These are phyloP conservation scores for Labia minor DNA, from an alignment of 2,888 invertebrate genomes.

Conservation along the genomic window DNA sequence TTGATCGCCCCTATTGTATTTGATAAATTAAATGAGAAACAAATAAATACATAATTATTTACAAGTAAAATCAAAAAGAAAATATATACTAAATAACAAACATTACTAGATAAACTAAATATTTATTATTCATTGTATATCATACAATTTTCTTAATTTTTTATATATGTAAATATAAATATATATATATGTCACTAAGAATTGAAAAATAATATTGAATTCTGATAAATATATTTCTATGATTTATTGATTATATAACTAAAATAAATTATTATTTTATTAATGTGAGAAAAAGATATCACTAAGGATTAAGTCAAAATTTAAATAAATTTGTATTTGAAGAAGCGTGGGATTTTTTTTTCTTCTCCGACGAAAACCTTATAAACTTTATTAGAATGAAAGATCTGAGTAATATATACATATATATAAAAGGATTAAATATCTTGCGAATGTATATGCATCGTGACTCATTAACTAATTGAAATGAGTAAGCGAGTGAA, in stretches of 20 bases:
- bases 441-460: background rate
- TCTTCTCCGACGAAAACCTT: background rate
- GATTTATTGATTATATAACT: too few species aligned
- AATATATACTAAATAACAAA: too few species aligned
- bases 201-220: too few species aligned
- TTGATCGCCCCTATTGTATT: conserved; percentile 7
- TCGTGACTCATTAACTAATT: background rate
- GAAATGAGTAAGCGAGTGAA: background rate
- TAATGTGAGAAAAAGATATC: too few species aligned
- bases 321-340: background rate
- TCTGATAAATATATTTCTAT: too few species aligned
- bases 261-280: too few species aligned
- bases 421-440: background rate
- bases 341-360: background rate
- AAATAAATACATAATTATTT: background rate
- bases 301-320: too few species aligned
- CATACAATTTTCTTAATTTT: too few species aligned
- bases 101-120: too few species aligned
- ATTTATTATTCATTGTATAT: too few species aligned
- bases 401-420: background rate
- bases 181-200: too few species aligned
- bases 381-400: background rate
- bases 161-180: too few species aligned
- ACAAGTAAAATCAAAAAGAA: background rate
- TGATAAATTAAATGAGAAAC: background rate